These are phyloP conservation scores for Prenolepis imparis DNA, from an alignment of 2,888 invertebrate species.

Conservation along the genomic window DNA sequence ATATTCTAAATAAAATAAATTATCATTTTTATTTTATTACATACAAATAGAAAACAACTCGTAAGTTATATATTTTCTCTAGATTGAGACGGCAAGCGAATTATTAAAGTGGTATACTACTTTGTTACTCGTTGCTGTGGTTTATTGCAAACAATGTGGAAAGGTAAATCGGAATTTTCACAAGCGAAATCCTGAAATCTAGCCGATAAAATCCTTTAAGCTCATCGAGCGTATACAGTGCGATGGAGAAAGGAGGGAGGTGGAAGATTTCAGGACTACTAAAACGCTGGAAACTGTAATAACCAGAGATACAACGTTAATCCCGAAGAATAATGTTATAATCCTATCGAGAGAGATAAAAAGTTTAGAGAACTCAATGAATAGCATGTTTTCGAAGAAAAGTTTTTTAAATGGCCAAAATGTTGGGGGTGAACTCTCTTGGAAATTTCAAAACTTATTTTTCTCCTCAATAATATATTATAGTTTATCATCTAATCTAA, in stretches of 20 bases:
- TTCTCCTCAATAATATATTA: background rate
- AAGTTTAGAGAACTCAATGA: constrained; percentile 22
- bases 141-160: background rate
- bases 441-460: background rate
- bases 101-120: background rate
- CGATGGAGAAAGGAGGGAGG: background rate
- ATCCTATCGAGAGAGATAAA: constrained; percentile 7
- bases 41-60: background rate
- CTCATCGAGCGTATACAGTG: background rate
- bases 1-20: background rate
- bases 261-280: background rate
- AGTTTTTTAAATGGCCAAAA: background rate
- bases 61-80: background rate
- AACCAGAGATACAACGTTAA: constrained; percentile 16
- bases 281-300: constrained; percentile 1
- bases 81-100: background rate
- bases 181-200: background rate
- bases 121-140: background rate
- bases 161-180: constrained; percentile 7
- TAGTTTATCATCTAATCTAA: background rate
- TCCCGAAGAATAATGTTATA: background rate
- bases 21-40: background rate
- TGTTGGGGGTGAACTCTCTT: background rate
- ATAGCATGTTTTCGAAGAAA: constrained; percentile 5
- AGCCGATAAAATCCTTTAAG: background rate